phyloP scores from a whole-genome alignment of 2,113 vertebrate genomes.

The Gulo gulo region DNA sequence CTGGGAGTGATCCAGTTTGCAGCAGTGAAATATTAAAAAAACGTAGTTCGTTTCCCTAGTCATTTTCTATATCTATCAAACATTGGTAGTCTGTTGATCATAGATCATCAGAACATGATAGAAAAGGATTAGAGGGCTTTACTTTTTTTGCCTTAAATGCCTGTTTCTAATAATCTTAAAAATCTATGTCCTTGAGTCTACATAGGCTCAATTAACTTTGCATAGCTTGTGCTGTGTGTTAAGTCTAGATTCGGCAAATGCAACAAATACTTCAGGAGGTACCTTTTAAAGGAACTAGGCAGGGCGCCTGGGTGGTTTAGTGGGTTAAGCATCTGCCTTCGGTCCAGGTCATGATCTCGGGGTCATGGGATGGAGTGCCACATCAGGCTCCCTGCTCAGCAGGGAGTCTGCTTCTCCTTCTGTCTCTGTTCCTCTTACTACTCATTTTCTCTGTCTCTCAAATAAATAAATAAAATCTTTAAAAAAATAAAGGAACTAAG shows the following conservation, averaged over 20 bases:
- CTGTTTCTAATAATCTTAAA: slow-evolving; percentile 28
- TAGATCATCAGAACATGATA: not conserved
- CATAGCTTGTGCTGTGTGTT: not conserved
- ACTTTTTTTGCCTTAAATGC: not conserved
- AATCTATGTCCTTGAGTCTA: not conserved
- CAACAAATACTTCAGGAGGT: not conserved
- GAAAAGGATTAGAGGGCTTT: not conserved
- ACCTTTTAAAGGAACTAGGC: not conserved
- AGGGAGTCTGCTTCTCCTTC: not conserved
- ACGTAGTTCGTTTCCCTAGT: not conserved
- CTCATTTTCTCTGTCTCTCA: not conserved
- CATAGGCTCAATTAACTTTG: not conserved
- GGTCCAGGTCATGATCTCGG: not conserved
- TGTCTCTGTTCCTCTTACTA: not conserved
- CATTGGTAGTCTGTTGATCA: not conserved
- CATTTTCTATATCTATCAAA: not conserved
- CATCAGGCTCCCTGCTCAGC: not conserved
- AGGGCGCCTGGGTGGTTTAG: not conserved
- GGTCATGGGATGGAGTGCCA: not conserved
- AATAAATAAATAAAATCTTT: not conserved
- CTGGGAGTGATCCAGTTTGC: not conserved
- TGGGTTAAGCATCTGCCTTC: not conserved
- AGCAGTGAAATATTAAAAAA: not conserved
- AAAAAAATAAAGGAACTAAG: not conserved
- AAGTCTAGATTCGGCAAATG: not conserved